Evolutionary conservation across 2,888 invertebrate genomes (phyloP).

Genomic region (Plebejus melissa): DNA sequence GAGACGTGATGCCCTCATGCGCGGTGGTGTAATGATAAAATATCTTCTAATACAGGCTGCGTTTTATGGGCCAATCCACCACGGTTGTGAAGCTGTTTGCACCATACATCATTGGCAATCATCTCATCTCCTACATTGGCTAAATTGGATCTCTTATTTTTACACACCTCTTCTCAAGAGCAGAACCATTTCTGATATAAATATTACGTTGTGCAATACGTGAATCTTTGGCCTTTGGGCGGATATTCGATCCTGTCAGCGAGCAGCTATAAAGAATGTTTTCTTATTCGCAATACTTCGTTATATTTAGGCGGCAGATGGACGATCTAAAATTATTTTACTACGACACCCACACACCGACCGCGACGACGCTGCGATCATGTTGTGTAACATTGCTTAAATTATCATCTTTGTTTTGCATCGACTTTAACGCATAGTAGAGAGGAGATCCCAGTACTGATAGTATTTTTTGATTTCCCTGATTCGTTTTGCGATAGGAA

Average conservation of each 20-base stretch:
- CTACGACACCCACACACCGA: slow-evolving; percentile 45
- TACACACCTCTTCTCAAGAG: background rate
- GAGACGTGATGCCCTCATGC: background rate
- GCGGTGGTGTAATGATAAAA: background rate
- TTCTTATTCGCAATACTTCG: slow-evolving; percentile 38
- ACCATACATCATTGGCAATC: too few species aligned
- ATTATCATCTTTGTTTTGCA: background rate
- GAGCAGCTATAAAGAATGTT: slow-evolving; percentile 37
- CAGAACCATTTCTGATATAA: background rate
- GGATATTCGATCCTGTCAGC: slow-evolving; percentile 40
- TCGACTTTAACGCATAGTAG: background rate
- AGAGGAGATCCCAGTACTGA: background rate
- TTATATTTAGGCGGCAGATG: slow-evolving; percentile 50
- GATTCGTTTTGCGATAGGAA: background rate
- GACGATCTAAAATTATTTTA: slow-evolving; percentile 62
- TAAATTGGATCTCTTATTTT: background rate
- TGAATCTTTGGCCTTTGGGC: background rate
- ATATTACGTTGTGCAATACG: background rate
- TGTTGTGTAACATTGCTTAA: background rate
- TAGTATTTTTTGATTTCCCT: background rate
- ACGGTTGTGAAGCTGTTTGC: background rate
- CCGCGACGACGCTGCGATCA: slow-evolving; percentile 28
- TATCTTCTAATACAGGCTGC: background rate
- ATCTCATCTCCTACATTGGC: background rate
- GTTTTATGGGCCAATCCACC: background rate